Base-by-base conservation (phyloP, 2,888 invertebrate genomes). In the Alloscopus bannaensis region DNA sequence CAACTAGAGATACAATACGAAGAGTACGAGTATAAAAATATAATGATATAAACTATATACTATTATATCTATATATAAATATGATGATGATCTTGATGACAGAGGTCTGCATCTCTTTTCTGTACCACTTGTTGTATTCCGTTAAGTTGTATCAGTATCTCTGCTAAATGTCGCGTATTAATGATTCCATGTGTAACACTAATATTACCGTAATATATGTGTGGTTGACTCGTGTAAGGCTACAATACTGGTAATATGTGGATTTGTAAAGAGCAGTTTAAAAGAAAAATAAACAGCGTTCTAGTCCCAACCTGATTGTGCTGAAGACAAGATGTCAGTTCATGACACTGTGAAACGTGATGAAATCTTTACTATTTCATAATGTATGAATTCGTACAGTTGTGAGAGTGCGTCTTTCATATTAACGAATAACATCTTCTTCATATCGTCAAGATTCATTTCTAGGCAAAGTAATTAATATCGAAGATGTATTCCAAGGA, bases 261-360 rank as follows among this genome's bases (percentile, higher is more conserved):
- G 65, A 70, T 77, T 77, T 77, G 77, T 77, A 70, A 76, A 76
- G n/a, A n/a, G 29, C 50, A 68, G 66, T 69, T 60, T n/a, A n/a
- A n/a, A n/a, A n/a, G n/a, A n/a, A n/a, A 73, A 75, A 75, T 68
- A 75, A 76, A n/a, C n/a, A 69, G 68, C 76, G 76, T 76, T 69
- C 76, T 76, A 76, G 76, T 76, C 76, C 42, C 68, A 76, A 62
- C n/a, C n/a, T n/a, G n/a, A n/a, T n/a, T n/a, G n/a, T n/a, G n/a
- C n/a, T n/a, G n/a, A n/a, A n/a, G n/a, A n/a, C n/a, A n/a, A n/a
- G n/a, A n/a, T n/a, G n/a, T n/a, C n/a, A n/a, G n/a, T n/a, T n/a
- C n/a, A n/a, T n/a, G n/a, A n/a, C n/a, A n/a, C n/a, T n/a, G n/a
- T n/a, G n/a, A n/a, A n/a, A n/a, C n/a, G n/a, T n/a, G n/a, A n/a